phyloP scores from a whole-genome alignment of 2,888 invertebrate species.

The Cylloceria caligata region DNA sequence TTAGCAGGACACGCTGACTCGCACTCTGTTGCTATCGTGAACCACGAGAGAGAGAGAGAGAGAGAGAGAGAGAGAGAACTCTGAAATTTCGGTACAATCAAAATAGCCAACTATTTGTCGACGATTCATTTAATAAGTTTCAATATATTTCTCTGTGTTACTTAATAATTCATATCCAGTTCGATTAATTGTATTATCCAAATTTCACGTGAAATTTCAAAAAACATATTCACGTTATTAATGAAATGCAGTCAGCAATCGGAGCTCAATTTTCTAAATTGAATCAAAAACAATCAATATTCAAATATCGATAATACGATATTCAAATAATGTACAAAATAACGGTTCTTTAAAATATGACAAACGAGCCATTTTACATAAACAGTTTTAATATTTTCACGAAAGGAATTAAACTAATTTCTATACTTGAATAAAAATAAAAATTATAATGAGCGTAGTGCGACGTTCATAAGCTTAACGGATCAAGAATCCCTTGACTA shows the following conservation, averaged over 20 bases:
- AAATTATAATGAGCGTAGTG: too few relatives aligned
- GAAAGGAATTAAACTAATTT: too few relatives aligned
- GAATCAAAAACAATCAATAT: too few relatives aligned
- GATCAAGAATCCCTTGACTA: too few relatives aligned
- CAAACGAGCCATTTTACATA: too few relatives aligned
- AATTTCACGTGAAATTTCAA: neutral
- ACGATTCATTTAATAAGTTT: neutral
- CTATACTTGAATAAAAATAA: neutral
- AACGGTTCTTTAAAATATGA: too few relatives aligned
- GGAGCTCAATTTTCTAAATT: too few relatives aligned
- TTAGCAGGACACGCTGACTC: slow-evolving; percentile 59
- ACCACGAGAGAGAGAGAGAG: neutral
- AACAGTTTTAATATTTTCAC: too few relatives aligned
- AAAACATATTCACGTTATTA: neutral
- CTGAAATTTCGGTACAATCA: slow-evolving; percentile 13
- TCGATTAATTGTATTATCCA: neutral
- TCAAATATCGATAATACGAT: too few relatives aligned
- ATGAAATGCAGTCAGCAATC: neutral
- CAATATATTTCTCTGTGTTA: neutral
- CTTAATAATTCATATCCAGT: neutral
- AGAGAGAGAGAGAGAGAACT: neutral
- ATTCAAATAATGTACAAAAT: too few relatives aligned
- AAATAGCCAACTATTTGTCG: neutral
- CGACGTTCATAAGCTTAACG: too few relatives aligned
- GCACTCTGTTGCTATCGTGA: neutral